Percentiles rank a stretch among this genome's conserved stretches.
These are phyloP conservation scores for Poeciliopsis turneri DNA, from an alignment of 2,797 vertebrate genomes.

Conservation along the genomic window DNA sequence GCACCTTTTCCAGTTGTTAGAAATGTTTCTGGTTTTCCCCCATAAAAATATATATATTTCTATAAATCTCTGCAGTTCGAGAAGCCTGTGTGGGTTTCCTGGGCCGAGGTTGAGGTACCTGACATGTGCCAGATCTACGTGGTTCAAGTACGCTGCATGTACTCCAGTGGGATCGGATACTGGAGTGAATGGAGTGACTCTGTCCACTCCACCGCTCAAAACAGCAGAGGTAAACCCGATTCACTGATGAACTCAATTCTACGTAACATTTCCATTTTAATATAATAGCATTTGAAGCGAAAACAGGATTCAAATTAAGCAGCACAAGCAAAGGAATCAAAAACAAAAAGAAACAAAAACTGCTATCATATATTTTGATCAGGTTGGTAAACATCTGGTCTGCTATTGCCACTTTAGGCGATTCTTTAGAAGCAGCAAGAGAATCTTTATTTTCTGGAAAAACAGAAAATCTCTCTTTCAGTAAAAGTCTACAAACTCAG, in stretches of 20 bases:
- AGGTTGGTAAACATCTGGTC: neutral
- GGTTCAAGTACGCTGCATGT: conserved; percentile 85
- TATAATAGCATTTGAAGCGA: neutral
- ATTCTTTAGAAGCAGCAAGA: neutral
- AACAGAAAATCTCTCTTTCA: neutral
- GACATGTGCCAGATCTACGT: conserved; percentile 81
- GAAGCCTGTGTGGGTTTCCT: conserved; percentile 61
- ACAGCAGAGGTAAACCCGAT: conserved; percentile 82
- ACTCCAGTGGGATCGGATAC: conserved; percentile 73
- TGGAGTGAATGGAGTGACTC: conserved; percentile 91
- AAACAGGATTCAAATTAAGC: neutral
- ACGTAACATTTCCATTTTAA: neutral
- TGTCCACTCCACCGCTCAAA: conserved; percentile 75
- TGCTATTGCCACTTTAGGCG: neutral
- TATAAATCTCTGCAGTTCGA: conserved; percentile 71
- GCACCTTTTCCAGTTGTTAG: neutral
- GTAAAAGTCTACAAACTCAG: neutral
- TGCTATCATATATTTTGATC: neutral
- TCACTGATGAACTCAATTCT: neutral
- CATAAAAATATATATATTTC: conserved; percentile 1
- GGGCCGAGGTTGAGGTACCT: conserved; percentile 64
- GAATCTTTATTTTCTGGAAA: neutral
- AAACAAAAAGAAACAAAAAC: neutral
- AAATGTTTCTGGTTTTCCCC: neutral
- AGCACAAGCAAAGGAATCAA: neutral